Evolutionary conservation across 92 coral and sea anemone genomes (phyloP).

Genomic region (Epizoanthus fatuus): DNA sequence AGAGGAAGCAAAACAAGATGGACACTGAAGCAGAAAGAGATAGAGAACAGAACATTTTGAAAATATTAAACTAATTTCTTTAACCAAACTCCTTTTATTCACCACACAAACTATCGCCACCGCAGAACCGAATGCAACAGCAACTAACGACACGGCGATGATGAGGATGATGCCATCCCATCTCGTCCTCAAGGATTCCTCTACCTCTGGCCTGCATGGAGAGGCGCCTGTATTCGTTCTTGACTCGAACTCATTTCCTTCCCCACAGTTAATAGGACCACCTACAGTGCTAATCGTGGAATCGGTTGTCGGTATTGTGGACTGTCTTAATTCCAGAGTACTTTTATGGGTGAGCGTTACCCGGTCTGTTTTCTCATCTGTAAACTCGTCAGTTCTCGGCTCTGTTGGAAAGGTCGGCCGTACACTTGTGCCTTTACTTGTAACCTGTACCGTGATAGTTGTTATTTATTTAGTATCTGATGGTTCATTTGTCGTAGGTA

Average conservation of each 20-base stretch:
- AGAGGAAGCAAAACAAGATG: too few relatives aligned
- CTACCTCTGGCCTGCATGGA: neutral
- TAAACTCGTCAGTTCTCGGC: neutral
- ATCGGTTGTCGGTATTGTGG: neutral
- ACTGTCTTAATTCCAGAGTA: neutral
- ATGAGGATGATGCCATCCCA: neutral
- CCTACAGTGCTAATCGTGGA: neutral
- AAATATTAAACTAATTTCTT: too few relatives aligned
- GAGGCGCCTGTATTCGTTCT: neutral
- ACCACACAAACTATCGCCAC: constrained; percentile 3
- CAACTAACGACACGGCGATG: neutral
- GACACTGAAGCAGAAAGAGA: too few relatives aligned
- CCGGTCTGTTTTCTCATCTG: neutral
- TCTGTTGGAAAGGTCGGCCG: neutral
- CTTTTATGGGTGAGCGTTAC: neutral
- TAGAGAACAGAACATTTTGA: too few relatives aligned
- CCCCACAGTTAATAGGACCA: neutral
- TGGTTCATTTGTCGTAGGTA: neutral
- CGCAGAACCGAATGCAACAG: neutral
- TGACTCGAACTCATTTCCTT: neutral
- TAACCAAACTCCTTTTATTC: neutral
- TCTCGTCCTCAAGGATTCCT: neutral
- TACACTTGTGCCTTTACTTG: neutral
- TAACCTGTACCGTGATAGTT: neutral
- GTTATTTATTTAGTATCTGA: neutral